phyloP scores from a whole-genome alignment of 2,797 vertebrate genomes.

The Rhinogobio ventralis region DNA sequence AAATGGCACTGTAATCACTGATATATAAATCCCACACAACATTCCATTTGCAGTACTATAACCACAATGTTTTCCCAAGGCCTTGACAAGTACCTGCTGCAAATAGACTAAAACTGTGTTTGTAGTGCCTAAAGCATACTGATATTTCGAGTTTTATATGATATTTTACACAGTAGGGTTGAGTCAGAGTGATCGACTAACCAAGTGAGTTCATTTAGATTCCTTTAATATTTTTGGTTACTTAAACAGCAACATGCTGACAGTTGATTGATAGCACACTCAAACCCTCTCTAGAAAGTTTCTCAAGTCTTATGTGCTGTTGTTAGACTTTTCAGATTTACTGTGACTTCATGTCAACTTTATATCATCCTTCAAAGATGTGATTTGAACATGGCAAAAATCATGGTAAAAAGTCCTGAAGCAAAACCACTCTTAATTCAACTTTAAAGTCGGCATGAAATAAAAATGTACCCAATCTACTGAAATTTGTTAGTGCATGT shows the following conservation, averaged over 20 bases:
- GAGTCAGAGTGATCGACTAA: not conserved
- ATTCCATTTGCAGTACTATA: not conserved
- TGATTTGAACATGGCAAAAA: not conserved
- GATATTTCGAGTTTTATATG: not conserved
- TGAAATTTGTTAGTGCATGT: not conserved
- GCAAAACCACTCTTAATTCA: not conserved
- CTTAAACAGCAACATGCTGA: not conserved
- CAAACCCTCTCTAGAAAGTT: not conserved
- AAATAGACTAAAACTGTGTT: not conserved
- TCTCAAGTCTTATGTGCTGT: not conserved
- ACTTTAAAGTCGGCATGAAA: not conserved
- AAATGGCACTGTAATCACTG: conserved; percentile 44
- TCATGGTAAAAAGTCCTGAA: not conserved
- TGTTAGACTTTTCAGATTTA: not conserved
- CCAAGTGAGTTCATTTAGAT: not conserved
- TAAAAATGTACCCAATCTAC: not conserved
- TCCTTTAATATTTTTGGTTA: not conserved
- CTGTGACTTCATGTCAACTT: not conserved
- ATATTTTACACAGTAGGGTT: not conserved
- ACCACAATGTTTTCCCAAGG: not conserved
- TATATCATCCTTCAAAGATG: not conserved
- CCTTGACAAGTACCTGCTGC: conserved; percentile 14
- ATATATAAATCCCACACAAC: conserved; percentile 20
- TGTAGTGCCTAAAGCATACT: not conserved
- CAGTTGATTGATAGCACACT: not conserved